These are phyloP conservation scores for Saturnia pavonia DNA, from an alignment of 2,888 invertebrate species.

Conservation along the genomic window DNA sequence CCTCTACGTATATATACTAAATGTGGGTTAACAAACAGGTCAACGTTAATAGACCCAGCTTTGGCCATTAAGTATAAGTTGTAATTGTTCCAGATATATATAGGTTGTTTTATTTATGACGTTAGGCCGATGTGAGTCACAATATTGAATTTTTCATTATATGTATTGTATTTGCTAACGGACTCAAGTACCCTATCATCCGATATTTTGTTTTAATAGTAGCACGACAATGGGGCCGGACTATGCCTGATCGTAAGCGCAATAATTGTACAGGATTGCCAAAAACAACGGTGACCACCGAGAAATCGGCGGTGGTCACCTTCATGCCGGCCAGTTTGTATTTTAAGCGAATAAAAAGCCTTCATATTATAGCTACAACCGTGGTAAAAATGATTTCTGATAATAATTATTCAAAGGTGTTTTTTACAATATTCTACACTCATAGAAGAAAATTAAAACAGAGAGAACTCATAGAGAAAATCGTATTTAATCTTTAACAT, in stretches of 20 bases:
- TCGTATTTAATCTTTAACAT: neutral
- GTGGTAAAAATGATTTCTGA: too few relatives aligned
- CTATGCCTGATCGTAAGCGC: too few relatives aligned
- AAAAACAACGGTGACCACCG: too few relatives aligned
- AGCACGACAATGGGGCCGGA: too few relatives aligned
- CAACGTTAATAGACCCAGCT: conserved; percentile 1
- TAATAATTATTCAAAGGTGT: too few relatives aligned
- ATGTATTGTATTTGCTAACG: neutral
- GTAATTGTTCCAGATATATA: neutral
- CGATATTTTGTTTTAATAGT: too few relatives aligned
- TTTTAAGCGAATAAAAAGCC: too few relatives aligned
- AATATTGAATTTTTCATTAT: neutral
- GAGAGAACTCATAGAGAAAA: neutral
- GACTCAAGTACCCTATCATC: too few relatives aligned
- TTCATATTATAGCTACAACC: too few relatives aligned
- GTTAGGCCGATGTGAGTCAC: neutral
- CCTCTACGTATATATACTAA: neutral
- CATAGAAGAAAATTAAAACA: neutral
- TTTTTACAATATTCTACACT: neutral
- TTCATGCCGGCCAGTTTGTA: too few relatives aligned
- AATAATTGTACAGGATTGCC: too few relatives aligned
- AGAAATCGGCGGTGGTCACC: too few relatives aligned
- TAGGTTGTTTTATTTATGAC: neutral
- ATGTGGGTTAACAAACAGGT: neutral
- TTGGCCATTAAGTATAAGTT: neutral